Evolutionary conservation across 2,113 vertebrate genomes (phyloP), one percentile per base, ranked within the genome.

Genomic region (Pristiophorus japonicus): DNA sequence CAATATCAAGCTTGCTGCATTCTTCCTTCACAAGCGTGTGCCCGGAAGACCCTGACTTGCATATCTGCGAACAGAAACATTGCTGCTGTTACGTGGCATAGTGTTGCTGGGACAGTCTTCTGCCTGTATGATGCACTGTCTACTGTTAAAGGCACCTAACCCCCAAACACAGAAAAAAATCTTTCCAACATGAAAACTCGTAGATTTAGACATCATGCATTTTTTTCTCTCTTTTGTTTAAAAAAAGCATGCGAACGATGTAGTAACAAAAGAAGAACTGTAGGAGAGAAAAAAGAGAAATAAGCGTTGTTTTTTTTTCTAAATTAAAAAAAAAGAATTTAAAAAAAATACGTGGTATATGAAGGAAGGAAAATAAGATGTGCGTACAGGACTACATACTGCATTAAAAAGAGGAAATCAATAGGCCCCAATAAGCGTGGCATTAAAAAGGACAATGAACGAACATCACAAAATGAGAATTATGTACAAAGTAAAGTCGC

Each of bases 11-110:
- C 87, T 96, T 97, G 96, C 97, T 96, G 96, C 62, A 63, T 92
- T 97, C 97, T 97, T 98, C 96, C 98, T 98, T 98, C 96, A 97
- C 98, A 97, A 98, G 98, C 97, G 97, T 97, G 96, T 98, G 97
- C 96, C 97, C 97, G 96, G 96, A 97, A 95, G 97, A 96, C 96
- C 98, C 98, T 96, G 98, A 98, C 95, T 97, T 98, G 97, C 97
- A 97, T 96, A 98, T 98, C 99, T 99, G 99, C 97, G 98, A 98
- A 98, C 97, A 99, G 97, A 99, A 98, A 98, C 96, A 96, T 65
- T 96, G 2, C 96, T 45, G 96, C 95, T 95, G 95, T 96, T 96
- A 96, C 96, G 2, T 97, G 96, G 96, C 96, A 97, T 96, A 95
- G 66, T 51, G 42, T 73, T 27, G 66, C 38, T 30, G 65, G 45